Conservation (phyloP, 2,888 invertebrate species). For the Macroteleia sp. region DNA sequence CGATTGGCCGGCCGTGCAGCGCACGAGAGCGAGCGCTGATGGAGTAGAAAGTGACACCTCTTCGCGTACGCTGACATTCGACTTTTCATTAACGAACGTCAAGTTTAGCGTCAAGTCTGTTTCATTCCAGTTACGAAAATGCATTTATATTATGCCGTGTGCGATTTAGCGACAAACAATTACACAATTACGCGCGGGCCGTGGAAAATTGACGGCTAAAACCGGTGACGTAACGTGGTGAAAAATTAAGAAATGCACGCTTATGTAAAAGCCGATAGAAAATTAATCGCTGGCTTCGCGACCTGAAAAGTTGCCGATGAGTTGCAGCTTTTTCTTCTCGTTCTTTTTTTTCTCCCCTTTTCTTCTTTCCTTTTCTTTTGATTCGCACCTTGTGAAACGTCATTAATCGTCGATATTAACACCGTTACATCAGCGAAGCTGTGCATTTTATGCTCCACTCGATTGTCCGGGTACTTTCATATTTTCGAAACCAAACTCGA, state of each 20-base stretch:
- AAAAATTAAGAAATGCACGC: conserved; percentile 38
- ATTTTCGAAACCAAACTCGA: conserved; percentile 33
- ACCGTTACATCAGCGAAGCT: too few species aligned
- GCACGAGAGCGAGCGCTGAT: conserved; percentile 1
- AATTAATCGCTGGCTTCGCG: conserved; percentile 22
- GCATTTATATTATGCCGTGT: conserved; percentile 7
- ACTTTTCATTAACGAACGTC: conserved; percentile 48
- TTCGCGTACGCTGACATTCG: conserved; percentile 32
- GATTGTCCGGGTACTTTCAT: conserved; percentile 21
- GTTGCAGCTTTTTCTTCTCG: too few species aligned
- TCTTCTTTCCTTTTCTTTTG: not conserved
- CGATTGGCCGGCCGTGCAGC: not conserved
- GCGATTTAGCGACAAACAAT: conserved; percentile 25
- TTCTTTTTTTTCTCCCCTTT: too few species aligned
- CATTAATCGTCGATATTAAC: too few species aligned
- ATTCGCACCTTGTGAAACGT: too few species aligned
- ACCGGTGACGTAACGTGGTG: conserved; percentile 23
- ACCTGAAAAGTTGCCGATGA: conserved; percentile 13
- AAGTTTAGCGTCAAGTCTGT: conserved; percentile 25
- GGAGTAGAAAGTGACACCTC: conserved; percentile 41
- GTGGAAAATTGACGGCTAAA: conserved; percentile 42
- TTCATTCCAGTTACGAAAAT: conserved; percentile 25
- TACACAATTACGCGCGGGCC: conserved; percentile 30
- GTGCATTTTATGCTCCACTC: too few species aligned
- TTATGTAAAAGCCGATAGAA: conserved; percentile 29